Conservation (phyloP, 2,113 vertebrate genomes). For the Vanacampus margaritifer region DNA sequence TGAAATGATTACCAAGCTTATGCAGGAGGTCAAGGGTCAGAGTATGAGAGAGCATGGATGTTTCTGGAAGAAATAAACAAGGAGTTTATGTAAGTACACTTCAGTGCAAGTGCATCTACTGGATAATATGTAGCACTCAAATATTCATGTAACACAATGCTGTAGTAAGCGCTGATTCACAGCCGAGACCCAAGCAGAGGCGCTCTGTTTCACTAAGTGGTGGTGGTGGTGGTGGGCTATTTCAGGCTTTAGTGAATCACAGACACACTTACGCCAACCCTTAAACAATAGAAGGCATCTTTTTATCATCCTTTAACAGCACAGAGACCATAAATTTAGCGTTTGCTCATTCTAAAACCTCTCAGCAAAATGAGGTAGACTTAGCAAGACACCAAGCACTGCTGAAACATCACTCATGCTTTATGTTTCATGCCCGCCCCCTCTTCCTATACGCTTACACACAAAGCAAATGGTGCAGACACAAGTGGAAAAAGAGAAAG, state of each 20-base stretch:
- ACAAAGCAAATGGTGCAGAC: constrained; percentile 5
- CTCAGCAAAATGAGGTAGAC: constrained; percentile 73
- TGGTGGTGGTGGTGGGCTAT: constrained; percentile 46
- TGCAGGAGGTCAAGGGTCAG: constrained; percentile 99
- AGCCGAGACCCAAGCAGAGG: constrained; percentile 35
- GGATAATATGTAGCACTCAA: constrained; percentile 68
- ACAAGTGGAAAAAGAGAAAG: constrained; percentile 15
- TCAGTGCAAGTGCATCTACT: constrained; percentile 64
- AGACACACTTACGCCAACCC: constrained; percentile 56
- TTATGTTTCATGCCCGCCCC: constrained; percentile 38
- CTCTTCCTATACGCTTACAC: constrained; percentile 16
- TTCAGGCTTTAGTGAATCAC: constrained; percentile 68
- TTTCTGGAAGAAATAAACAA: constrained; percentile 98
- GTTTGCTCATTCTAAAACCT: constrained; percentile 71
- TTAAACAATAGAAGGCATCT: constrained; percentile 68
- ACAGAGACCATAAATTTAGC: constrained; percentile 65
- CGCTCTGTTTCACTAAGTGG: constrained; percentile 64
- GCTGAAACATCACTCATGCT: constrained; percentile 52
- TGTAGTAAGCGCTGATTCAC: constrained; percentile 64
- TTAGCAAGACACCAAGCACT: constrained; percentile 47
- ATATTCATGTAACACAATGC: constrained; percentile 70
- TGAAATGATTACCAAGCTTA: constrained; percentile 99
- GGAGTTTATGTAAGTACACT: constrained; percentile 88
- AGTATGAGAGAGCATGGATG: constrained; percentile 90
- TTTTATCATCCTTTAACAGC: constrained; percentile 70